phyloP scores from a whole-genome alignment of 2,113 vertebrate species.

The Lota lota region DNA sequence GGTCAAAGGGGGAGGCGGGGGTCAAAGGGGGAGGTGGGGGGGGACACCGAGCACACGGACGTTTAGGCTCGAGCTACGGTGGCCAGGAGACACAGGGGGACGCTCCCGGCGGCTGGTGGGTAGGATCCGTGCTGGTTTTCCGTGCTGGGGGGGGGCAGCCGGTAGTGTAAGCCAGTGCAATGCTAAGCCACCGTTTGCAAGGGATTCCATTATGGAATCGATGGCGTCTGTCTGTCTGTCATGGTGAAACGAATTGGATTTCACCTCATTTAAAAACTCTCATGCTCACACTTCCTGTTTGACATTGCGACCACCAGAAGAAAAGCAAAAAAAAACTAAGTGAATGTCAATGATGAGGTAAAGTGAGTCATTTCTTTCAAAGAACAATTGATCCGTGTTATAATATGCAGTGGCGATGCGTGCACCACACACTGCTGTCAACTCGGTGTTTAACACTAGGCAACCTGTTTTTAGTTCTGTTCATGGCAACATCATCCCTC shows the following conservation, averaged over 20 bases:
- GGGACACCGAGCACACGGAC: constrained; percentile 64
- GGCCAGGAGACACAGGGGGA: constrained; percentile 42
- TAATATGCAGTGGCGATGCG: too few relatives aligned
- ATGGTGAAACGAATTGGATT: constrained; percentile 26
- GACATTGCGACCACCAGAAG: not conserved
- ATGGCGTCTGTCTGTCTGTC: constrained; percentile 14
- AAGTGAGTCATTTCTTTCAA: not conserved
- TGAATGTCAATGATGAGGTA: constrained; percentile 14
- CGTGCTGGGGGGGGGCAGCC: constrained; percentile 21
- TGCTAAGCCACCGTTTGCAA: constrained; percentile 24
- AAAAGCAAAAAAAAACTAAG: constrained; percentile 17
- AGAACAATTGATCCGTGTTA: too few relatives aligned
- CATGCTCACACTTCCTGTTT: constrained; percentile 2
- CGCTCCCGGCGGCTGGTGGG: too few relatives aligned
- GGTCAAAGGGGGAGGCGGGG: not conserved
- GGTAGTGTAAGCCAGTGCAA: constrained; percentile 11
- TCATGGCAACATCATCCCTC: too few relatives aligned
- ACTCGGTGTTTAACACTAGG: too few relatives aligned
- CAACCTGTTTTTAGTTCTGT: too few relatives aligned
- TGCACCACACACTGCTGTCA: too few relatives aligned
- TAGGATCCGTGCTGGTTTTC: constrained; percentile 28
- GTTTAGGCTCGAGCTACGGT: constrained; percentile 54
- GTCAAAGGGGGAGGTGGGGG: constrained; percentile 16
- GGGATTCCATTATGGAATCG: constrained; percentile 20
- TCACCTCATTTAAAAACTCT: constrained; percentile 13